Percentiles rank a stretch among this genome's conserved stretches.
Evolutionary conservation across 2,113 vertebrate species (phyloP).

Genomic region (Mustela nigripes): DNA sequence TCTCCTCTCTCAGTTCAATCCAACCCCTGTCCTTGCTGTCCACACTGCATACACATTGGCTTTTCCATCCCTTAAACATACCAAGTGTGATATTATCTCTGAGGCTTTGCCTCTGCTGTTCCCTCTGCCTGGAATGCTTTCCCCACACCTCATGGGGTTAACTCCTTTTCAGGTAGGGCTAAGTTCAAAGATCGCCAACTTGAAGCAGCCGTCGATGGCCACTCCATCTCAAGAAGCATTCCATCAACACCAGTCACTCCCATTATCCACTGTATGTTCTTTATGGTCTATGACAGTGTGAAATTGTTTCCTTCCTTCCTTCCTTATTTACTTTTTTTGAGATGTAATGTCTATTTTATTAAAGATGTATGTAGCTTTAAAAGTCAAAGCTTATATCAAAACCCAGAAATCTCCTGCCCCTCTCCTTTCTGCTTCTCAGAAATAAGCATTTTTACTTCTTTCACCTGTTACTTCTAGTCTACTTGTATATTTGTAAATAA

Average conservation of each 20-base stretch:
- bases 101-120: not conserved
- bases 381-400: not conserved
- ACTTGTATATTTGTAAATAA: not conserved
- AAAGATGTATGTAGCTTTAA: not conserved
- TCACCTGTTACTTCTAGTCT: not conserved
- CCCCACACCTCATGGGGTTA: rapidly evolving
- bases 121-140: not conserved
- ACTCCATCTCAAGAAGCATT: not conserved
- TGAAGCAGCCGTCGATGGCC: not conserved
- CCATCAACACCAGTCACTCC: not conserved
- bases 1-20: not conserved
- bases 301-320: not conserved
- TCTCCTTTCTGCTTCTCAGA: not conserved
- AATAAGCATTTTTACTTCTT: not conserved
- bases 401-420: not conserved
- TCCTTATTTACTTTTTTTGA: not conserved
- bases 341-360: not conserved
- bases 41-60: no score
- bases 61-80: not conserved
- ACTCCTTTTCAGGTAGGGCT: not conserved
- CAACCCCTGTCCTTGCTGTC: not conserved
- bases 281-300: not conserved
- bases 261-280: not conserved
- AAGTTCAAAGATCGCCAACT: not conserved
- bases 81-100: not conserved